A percentile compares a stretch with the other conserved stretches of the same genome.
Conservation (phyloP, 2,797 vertebrate species). For the Peromyscus attwateri region DNA sequence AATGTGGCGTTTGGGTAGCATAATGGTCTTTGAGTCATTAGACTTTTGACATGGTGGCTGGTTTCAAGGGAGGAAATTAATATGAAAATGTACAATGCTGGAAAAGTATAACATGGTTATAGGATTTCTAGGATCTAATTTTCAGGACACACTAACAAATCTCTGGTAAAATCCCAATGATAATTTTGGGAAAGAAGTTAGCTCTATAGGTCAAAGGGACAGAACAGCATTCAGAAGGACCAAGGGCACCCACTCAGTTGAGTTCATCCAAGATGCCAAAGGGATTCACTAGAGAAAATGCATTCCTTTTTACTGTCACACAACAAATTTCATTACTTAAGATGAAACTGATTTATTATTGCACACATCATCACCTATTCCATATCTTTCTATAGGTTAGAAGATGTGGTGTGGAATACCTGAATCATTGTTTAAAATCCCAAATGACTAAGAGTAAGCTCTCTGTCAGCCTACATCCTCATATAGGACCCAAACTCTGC, state of each 20-base stretch:
- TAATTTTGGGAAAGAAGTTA: not conserved
- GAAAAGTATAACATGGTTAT: not conserved
- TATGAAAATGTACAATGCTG: not conserved
- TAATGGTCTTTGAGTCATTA: not conserved
- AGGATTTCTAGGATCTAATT: not conserved
- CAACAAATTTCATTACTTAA: constrained; percentile 14
- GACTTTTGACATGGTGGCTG: not conserved
- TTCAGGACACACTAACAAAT: not conserved
- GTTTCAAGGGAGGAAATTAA: not conserved
- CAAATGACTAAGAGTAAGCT: not conserved
- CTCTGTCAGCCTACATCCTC: not conserved
- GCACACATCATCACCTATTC: not conserved
- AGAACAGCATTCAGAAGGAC: not conserved
- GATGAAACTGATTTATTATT: not conserved
- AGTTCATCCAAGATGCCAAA: not conserved
- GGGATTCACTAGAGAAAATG: not conserved
- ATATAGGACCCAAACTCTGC: not conserved
- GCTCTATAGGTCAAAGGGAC: not conserved
- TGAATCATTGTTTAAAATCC: not conserved
- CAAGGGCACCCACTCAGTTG: not conserved
- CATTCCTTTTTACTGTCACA: not conserved
- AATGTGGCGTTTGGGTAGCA: not conserved
- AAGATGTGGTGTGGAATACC: not conserved
- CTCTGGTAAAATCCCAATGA: not conserved
- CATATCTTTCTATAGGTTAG: not conserved